These are phyloP conservation scores for Meloidogyne exigua DNA, from an alignment of 1,140 invertebrate genomes.

Conservation along the genomic window DNA sequence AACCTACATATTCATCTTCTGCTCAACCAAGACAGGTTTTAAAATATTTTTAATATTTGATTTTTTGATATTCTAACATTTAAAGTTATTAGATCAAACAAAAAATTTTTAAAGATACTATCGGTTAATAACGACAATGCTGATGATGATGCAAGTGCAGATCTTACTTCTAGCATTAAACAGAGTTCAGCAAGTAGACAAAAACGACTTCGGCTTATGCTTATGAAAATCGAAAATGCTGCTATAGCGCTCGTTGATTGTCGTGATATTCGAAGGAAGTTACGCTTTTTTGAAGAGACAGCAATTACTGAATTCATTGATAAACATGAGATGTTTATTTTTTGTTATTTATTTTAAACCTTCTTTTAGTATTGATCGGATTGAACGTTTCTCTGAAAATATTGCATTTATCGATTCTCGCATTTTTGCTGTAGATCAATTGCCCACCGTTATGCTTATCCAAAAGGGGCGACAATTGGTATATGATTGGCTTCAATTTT, in stretches of 20 bases:
- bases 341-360: not conserved
- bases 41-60: not conserved
- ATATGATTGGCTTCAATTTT: constrained; percentile 36
- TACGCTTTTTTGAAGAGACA: constrained; percentile 28
- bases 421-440: constrained; percentile 20
- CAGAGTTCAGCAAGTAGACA: constrained; percentile 25
- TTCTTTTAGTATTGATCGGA: constrained; percentile 18
- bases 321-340: constrained; percentile 15
- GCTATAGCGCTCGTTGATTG: constrained; percentile 49
- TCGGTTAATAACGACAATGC: constrained; percentile 46
- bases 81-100: too few species aligned
- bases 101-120: constrained; percentile 22
- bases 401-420: not conserved
- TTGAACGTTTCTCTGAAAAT: constrained; percentile 15
- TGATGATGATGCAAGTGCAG: constrained; percentile 33
- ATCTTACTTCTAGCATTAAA: not conserved
- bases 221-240: constrained; percentile 53
- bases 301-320: constrained; percentile 20
- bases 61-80: not conserved
- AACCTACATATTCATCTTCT: constrained; percentile 47
- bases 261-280: constrained; percentile 42
- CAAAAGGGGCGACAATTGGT: constrained; percentile 46
- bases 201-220: constrained; percentile 45
- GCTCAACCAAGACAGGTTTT: constrained; percentile 49
- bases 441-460: constrained; percentile 47